Percentiles rank a stretch among this genome's conserved stretches.
Conservation (phyloP, 2,113 vertebrate genomes). For the Ceratotherium simum region DNA sequence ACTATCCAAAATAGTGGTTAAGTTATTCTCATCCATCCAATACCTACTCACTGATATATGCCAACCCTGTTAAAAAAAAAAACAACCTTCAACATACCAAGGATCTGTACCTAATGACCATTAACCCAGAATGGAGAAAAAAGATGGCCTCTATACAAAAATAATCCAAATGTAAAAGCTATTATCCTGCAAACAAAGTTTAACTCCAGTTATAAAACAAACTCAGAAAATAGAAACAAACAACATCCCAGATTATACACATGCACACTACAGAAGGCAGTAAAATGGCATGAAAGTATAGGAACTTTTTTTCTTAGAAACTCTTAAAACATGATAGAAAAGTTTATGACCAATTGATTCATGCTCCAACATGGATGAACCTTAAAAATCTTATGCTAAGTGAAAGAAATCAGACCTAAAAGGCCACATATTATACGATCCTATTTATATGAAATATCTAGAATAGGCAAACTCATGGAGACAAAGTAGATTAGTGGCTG, state of each 20-base stretch:
- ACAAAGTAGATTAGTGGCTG: background rate
- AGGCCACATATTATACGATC: background rate
- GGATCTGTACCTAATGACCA: slow-evolving; percentile 13
- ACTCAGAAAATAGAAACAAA: slow-evolving; percentile 14
- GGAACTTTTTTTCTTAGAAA: slow-evolving; percentile 2
- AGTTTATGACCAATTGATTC: background rate
- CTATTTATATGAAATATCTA: slow-evolving; percentile 12
- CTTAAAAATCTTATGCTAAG: slow-evolving; percentile 16
- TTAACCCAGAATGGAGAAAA: background rate
- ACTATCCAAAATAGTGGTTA: background rate
- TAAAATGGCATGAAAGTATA: slow-evolving; percentile 24
- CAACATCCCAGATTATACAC: background rate
- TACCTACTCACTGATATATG: background rate
- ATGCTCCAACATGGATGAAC: background rate
- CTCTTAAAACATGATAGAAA: background rate
- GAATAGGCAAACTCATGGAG: slow-evolving; percentile 14
- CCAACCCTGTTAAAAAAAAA: background rate
- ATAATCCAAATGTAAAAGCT: slow-evolving; percentile 11
- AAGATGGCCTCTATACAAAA: slow-evolving; percentile 18
- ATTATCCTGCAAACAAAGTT: slow-evolving; percentile 11
- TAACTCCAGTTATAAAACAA: slow-evolving; percentile 41
- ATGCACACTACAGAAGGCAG: background rate
- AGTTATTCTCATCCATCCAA: background rate
- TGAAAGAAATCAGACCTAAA: slow-evolving; percentile 1
- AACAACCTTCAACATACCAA: background rate